These are phyloP conservation scores for Paedocypris micromegethes DNA, from an alignment of 2,797 vertebrate species.

Conservation along the genomic window DNA sequence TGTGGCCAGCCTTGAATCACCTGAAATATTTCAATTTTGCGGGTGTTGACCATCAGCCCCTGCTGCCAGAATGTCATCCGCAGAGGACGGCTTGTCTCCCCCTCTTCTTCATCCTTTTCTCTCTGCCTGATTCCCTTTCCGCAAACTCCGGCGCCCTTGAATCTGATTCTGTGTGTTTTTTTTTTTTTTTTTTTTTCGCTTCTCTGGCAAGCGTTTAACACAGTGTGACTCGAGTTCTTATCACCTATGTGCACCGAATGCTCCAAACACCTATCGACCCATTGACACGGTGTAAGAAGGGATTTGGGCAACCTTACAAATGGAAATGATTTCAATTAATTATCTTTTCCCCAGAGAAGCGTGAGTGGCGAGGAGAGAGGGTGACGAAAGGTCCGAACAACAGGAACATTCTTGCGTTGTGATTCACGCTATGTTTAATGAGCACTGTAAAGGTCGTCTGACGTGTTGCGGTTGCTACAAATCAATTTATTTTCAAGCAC, in stretches of 20 bases:
- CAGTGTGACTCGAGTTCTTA: slow-evolving; percentile 66
- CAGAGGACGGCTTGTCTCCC: slow-evolving; percentile 50
- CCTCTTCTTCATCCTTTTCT: slow-evolving; percentile 21
- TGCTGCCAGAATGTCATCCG: slow-evolving; percentile 54
- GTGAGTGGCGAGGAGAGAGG: slow-evolving; percentile 34
- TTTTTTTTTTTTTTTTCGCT: slow-evolving; percentile 24
- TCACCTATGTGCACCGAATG: slow-evolving; percentile 61
- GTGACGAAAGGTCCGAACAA: slow-evolving; percentile 62
- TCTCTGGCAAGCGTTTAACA: slow-evolving; percentile 64
- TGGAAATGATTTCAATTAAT: slow-evolving; percentile 75
- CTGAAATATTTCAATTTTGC: slow-evolving; percentile 66
- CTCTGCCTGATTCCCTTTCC: slow-evolving; percentile 49
- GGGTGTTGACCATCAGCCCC: slow-evolving; percentile 56
- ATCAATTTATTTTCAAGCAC: slow-evolving; percentile 71
- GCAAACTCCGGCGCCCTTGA: slow-evolving; percentile 59
- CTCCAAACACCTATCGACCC: slow-evolving; percentile 70
- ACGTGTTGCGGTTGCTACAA: slow-evolving; percentile 71
- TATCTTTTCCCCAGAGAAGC: slow-evolving; percentile 61
- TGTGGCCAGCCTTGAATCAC: slow-evolving; percentile 65
- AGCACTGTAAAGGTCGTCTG: slow-evolving; percentile 73
- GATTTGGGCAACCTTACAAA: slow-evolving; percentile 64
- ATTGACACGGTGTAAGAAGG: slow-evolving; percentile 60
- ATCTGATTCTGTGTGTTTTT: slow-evolving; percentile 29
- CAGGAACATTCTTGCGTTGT: slow-evolving; percentile 61
- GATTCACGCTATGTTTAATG: slow-evolving; percentile 65